Conservation (phyloP, 92 coral and sea anemone species). For the Siderastrea siderea region DNA sequence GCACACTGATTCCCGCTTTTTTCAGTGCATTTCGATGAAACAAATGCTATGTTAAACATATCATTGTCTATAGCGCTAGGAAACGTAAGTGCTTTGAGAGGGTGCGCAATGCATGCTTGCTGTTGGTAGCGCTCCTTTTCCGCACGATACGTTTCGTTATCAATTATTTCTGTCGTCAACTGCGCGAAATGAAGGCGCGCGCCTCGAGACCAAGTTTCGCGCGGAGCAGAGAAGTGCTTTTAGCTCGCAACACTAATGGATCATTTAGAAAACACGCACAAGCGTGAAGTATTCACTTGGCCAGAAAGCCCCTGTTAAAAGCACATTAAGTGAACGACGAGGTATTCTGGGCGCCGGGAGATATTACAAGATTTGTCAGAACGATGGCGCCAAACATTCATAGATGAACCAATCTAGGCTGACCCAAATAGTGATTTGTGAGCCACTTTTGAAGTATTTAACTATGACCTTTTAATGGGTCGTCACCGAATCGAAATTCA, state of each 20-base stretch:
- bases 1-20: neutral
- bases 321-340: conserved; percentile 32
- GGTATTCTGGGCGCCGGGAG: conserved; percentile 35
- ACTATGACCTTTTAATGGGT: conserved; percentile 23
- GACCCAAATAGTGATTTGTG: neutral
- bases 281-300: conserved; percentile 23
- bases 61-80: neutral
- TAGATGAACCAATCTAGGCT: neutral
- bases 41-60: neutral
- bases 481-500: conserved; percentile 5
- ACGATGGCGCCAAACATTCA: conserved; percentile 29
- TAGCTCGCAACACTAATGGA: neutral
- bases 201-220: too few relatives aligned
- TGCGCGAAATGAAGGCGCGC: neutral
- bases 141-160: neutral
- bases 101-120: neutral
- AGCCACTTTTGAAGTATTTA: neutral
- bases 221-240: neutral
- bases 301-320: conserved; percentile 39
- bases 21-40: neutral
- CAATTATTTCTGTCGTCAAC: neutral
- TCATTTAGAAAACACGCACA: conserved; percentile 14
- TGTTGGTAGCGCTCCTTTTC: neutral
- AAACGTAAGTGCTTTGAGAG: neutral
- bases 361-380: conserved; percentile 1